Evolutionary conservation across 1,140 invertebrate species (phyloP).

Genomic region (Lordiphosa mommai): DNA sequence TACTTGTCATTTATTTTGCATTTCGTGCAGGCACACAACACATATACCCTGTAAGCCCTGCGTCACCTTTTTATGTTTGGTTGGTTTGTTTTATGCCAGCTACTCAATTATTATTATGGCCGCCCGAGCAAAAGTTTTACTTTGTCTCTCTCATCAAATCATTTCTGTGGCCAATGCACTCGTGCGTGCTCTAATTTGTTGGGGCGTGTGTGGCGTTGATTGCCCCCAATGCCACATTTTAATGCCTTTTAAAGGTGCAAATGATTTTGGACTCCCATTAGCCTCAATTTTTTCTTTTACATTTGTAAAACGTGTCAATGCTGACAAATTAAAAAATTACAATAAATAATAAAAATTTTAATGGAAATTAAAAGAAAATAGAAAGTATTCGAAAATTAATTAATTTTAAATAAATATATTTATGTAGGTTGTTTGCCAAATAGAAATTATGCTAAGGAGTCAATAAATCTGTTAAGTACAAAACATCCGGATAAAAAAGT

Average conservation of each 20-base stretch:
- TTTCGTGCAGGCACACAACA: constrained; percentile 20
- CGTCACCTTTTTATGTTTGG: constrained; percentile 2
- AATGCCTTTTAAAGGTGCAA: constrained; percentile 63
- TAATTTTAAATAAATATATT: too few relatives aligned
- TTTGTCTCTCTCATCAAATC: constrained; percentile 41
- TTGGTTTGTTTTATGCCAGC: constrained; percentile 28
- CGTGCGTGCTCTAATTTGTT: constrained; percentile 72
- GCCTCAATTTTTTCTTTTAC: constrained; percentile 30
- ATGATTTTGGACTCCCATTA: constrained; percentile 47
- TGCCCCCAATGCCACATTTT: constrained; percentile 44
- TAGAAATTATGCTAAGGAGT: too few relatives aligned
- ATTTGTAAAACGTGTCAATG: constrained; percentile 31
- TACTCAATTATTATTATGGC: constrained; percentile 72
- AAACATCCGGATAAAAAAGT: too few relatives aligned
- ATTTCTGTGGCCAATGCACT: constrained; percentile 61
- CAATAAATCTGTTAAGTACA: too few relatives aligned
- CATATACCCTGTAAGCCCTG: background rate
- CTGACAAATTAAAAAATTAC: constrained; percentile 41
- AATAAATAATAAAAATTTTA: constrained; percentile 20
- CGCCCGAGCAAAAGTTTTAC: constrained; percentile 42
- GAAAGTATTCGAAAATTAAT: too few relatives aligned
- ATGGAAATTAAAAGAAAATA: too few relatives aligned
- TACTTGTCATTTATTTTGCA: constrained; percentile 47
- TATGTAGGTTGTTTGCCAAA: too few relatives aligned
- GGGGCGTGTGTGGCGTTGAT: constrained; percentile 45